Evolutionary conservation across 2,113 vertebrate species (phyloP), one percentile per base, ranked within the genome.

Genomic region (Ophthalmolycus amberensis): DNA sequence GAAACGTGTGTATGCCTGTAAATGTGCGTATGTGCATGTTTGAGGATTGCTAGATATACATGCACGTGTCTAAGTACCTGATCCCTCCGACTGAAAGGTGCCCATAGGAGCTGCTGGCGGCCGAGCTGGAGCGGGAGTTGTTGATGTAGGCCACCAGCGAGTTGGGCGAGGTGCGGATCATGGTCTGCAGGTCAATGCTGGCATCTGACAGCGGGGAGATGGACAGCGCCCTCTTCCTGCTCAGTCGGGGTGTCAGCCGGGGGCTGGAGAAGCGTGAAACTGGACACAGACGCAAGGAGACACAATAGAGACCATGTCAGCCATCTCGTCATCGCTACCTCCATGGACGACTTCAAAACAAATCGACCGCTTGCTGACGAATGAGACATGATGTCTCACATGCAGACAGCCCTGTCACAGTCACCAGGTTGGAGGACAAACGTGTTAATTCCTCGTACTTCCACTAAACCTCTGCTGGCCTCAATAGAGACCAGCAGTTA

Each of bases 101-200:
- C 0, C 98, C 98, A 0, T 99, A 99, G 75, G 98, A 99, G 84
- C 98, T 98, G 81, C 98, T 99, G 4, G 98, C 97, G 0, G 97
- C 97, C 0, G 98, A 99, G 89, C 98, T 99, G 95, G 98, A 98
- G n/a, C 98, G 96, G 0, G 98, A 99, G 89, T 98, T 99, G 95
- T 99, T 99, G 94, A 99, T 99, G 87, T 99, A 99, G 0, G 98
- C 98, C 88, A 99, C 98, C n/a, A 99, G 95, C 0, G 98, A 99
- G 93, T 98, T 99, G 77, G 98, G 98, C 0, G 98, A 99, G 40
- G 98, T 99, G 72, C 98, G 96, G 93, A 99, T 99, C 98, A 99
- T 99, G 2, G 98, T 98, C 94, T 99, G 98, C 67, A 99, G 95
- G 94, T 99, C 98, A 8, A 99, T 99, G 95, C 98, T 99, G 94